Percentiles rank a stretch among this genome's conserved stretches.
These are phyloP conservation scores for Xyliphius kryptos DNA, from an alignment of 2,113 vertebrate species.

Conservation along the genomic window DNA sequence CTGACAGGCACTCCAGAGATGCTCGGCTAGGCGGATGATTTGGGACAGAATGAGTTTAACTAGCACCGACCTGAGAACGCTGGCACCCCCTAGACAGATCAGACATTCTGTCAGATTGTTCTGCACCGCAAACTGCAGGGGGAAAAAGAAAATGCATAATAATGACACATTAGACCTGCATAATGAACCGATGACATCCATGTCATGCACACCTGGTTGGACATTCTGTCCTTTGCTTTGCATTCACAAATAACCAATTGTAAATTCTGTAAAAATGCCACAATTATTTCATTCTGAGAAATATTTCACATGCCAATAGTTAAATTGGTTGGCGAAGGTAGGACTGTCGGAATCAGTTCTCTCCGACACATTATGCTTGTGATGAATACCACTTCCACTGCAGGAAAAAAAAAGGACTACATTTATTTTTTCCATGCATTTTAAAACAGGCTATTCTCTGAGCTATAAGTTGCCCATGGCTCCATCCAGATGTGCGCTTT, in stretches of 20 bases:
- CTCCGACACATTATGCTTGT: neutral
- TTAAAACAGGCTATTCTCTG: constrained; percentile 17
- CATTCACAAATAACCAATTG: no score
- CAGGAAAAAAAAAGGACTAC: neutral
- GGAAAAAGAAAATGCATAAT: neutral
- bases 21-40: constrained; percentile 64
- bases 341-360: neutral
- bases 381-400: neutral
- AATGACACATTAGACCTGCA: no score
- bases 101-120: constrained; percentile 59
- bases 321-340: no score
- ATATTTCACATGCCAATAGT: no score
- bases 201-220: no score
- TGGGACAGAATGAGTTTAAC: constrained; percentile 67
- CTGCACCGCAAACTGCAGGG: constrained; percentile 65
- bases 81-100: constrained; percentile 66
- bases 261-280: no score
- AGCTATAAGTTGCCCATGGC: constrained; percentile 13
- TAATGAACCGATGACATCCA: no score
- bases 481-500: no score
- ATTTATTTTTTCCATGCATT: constrained; percentile 26
- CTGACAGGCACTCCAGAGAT: constrained; percentile 66
- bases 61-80: constrained; percentile 59
- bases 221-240: neutral
- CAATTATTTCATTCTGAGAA: no score